These are phyloP conservation scores for Fukomys damarensis DNA, from an alignment of 2,113 vertebrate genomes.

Conservation along the genomic window DNA sequence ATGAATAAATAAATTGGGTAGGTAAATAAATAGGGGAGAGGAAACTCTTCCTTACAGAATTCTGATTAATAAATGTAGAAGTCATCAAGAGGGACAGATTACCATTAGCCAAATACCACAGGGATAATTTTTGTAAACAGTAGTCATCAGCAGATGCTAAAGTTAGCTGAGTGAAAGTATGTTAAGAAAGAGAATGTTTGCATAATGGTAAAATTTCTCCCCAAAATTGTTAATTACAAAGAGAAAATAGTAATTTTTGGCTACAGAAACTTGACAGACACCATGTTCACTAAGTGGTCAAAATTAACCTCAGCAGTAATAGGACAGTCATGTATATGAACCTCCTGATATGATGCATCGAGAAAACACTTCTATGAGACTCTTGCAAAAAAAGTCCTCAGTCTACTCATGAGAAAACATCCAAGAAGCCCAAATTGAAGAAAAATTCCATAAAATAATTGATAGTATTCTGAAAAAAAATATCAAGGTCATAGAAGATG, in stretches of 20 bases:
- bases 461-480: not conserved
- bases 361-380: not conserved
- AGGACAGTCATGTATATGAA: not conserved
- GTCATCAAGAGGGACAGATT: not conserved
- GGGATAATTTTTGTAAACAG: not conserved
- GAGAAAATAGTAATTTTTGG: constrained; percentile 34
- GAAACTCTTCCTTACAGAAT: not conserved
- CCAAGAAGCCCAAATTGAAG: not conserved
- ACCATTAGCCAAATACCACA: constrained; percentile 5
- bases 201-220: not conserved
- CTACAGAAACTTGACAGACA: not conserved
- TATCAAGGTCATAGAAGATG: not conserved
- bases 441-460: constrained; percentile 39
- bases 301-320: not conserved
- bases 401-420: constrained; percentile 17
- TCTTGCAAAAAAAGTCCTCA: constrained; percentile 26
- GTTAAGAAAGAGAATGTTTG: constrained; percentile 7
- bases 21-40: not conserved
- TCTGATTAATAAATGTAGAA: constrained; percentile 49
- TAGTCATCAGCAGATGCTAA: not conserved
- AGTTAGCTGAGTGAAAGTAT: constrained; percentile 22
- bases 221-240: constrained; percentile 28
- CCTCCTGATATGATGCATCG: not conserved
- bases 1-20: constrained; percentile 8
- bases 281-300: not conserved